Evolutionary conservation across 92 coral and sea anemone genomes (phyloP), one percentile per base, ranked within the genome.

Genomic region (Phenganax stokvisi): DNA sequence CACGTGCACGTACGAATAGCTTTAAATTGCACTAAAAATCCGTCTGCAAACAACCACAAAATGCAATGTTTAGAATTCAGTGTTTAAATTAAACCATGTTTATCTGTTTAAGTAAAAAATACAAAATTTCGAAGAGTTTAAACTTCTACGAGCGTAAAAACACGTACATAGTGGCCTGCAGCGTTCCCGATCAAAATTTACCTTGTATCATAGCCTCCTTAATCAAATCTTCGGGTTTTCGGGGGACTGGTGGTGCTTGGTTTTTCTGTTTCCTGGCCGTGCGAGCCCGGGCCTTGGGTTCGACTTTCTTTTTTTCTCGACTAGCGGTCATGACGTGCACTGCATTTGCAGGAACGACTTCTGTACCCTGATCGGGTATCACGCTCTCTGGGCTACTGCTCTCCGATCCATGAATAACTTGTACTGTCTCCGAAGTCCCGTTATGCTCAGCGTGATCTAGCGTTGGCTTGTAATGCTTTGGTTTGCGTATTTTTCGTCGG

Each of bases 401-500:
- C 27, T 11, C 73, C 10, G 52, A 68, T 68, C 73, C 73, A 30
- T 37, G 31, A 54, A 44, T 6, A 27, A 12, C 73, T 9, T 68
- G n/a, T 10, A 6, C 53, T 68, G 53, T 68, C 54, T 68, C 53
- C 47, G 73, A 44, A 54, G 47, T 68, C 73, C 73, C 73, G 20
- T 68, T 11, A 30, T 68, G 73, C 47, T 30, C 73, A 3, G 2
- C 10, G 8, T 73, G 10, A 54, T 52, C 77, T 59, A 9, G 10
- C 20, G 67, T 30, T 6, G 73, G 83, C 17, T 63, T 79, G 62
- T 79, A 79, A 30, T 79, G 83, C n/a, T 79, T 79, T 17, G 83
- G 83, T 51, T 79, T 67, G 61, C 74, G 69, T 44, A 79, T 79
- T 64, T 79, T 79, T 37, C 83, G 83, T 60, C 83, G 56, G 71